A percentile compares a stretch with the other conserved stretches of the same genome.
Evolutionary conservation across 2,797 vertebrate genomes (phyloP).

Genomic region (Parauchenoglanis punctatus): DNA sequence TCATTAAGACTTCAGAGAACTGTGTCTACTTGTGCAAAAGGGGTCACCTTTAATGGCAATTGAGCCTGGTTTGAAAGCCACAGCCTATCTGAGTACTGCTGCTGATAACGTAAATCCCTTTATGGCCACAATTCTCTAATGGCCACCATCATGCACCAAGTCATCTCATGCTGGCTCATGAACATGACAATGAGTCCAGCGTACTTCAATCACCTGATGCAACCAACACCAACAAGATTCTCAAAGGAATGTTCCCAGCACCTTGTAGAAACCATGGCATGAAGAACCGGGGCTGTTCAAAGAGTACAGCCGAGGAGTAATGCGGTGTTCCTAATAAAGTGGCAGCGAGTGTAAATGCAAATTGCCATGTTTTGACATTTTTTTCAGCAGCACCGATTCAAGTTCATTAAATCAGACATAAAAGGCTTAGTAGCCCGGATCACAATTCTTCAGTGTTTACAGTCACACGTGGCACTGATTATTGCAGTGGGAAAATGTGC

Average conservation of each 20-base stretch:
- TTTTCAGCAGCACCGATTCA: neutral
- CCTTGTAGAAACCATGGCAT: neutral
- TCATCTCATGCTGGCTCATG: neutral
- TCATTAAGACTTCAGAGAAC: too few relatives aligned
- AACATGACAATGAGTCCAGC: neutral
- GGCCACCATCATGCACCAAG: neutral
- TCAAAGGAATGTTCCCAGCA: neutral
- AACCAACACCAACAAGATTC: neutral
- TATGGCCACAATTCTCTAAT: neutral
- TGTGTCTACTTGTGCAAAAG: too few relatives aligned
- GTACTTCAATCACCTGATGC: neutral
- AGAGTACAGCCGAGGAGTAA: neutral
- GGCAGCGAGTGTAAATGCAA: neutral
- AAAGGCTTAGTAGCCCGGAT: neutral
- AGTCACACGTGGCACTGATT: neutral
- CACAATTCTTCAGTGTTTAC: neutral
- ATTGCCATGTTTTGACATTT: too few relatives aligned
- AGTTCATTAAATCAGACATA: slow-evolving; percentile 1
- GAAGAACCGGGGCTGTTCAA: neutral
- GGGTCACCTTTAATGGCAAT: neutral
- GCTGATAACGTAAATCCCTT: neutral
- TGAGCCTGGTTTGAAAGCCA: neutral
- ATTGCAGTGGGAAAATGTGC: neutral
- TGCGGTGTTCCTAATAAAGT: neutral
- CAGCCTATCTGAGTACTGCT: neutral